Evolutionary conservation across 2,888 invertebrate genomes (phyloP).

Genomic region (Priocnemis perturbator): DNA sequence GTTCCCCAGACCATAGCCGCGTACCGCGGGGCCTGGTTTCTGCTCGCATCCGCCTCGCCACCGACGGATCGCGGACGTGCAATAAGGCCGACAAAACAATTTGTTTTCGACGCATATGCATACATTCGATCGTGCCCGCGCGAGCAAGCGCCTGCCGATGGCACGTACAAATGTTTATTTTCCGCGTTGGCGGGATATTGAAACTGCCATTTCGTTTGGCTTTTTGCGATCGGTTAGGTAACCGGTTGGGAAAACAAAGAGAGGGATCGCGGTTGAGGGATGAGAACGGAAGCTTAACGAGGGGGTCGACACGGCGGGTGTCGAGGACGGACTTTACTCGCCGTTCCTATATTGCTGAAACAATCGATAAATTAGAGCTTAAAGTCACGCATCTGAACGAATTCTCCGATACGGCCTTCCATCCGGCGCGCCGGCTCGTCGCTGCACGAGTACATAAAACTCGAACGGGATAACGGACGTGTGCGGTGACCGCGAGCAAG

Average conservation of each 20-base stretch:
- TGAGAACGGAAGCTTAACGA: not conserved
- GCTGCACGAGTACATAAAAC: too few species aligned
- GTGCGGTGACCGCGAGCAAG: too few species aligned
- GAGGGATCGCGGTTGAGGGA: not conserved
- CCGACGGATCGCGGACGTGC: slow-evolving; percentile 4
- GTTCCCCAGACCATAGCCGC: too few species aligned
- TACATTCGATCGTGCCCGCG: slow-evolving; percentile 27
- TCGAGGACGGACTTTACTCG: not conserved
- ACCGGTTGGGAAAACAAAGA: too few species aligned
- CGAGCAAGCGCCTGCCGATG: slow-evolving; percentile 25
- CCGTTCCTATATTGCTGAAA: slow-evolving; percentile 11
- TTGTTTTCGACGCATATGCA: slow-evolving; percentile 34
- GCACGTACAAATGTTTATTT: slow-evolving; percentile 40
- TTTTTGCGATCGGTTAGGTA: slow-evolving; percentile 13
- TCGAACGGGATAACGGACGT: too few species aligned
- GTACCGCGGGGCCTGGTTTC: too few species aligned
- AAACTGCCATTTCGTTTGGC: slow-evolving; percentile 23
- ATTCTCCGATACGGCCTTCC: not conserved
- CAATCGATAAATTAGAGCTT: slow-evolving; percentile 43
- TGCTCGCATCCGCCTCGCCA: too few species aligned
- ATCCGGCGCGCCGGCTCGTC: not conserved
- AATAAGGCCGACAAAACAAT: slow-evolving; percentile 31
- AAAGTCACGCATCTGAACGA: slow-evolving; percentile 20
- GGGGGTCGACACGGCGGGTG: too few species aligned
- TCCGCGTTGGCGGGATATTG: slow-evolving; percentile 20